Base-by-base conservation (phyloP, 2,797 vertebrate species). In the Propithecus deckenii region DNA sequence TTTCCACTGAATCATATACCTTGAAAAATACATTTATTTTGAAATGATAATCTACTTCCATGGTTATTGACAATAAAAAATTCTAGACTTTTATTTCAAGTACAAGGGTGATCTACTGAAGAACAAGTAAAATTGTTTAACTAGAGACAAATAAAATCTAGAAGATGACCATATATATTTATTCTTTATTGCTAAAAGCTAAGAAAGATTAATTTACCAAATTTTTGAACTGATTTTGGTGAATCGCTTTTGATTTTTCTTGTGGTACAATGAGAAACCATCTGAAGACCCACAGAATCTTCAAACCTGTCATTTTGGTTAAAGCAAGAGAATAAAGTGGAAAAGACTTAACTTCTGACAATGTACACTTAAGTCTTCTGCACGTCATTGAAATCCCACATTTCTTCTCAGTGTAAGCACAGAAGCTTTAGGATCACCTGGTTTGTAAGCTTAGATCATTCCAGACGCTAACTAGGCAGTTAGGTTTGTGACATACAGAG, bases 251-350 rank as follows among this genome's bases (percentile, higher is more conserved):
- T 99, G 86, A 99, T 84, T 97, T 98, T 98, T 98, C 87, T 99
- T 84, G 98, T 98, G 88, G 98, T 98, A 89, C 97, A 98, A 63
- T 67, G 97, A 94, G 98, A 97, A 86, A 87, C 98, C 99, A 99
- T 99, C 38, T 99, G 99, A 81, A 99, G 99, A 67, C 99, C 99
- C 74, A 99, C 96, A 89, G 98, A 98, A 55, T 99, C 98, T 97
- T 99, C 99, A 98, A 99, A 99, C 96, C 99, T 99, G 95, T 89
- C 1, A 75, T 71, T 97, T 97, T 95, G 86, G 97, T 97, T 76
- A 95, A 96, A 94, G 89, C 59, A 98, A 98, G 94, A 46, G 91
- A 98, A 98, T 91, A 97, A 92, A 90, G 32, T 48, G 46, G 91
- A 86, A 76, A 97, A 87, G 2, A 63, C 57, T 97, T 96, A 95